Evolutionary conservation across 1,140 invertebrate species (phyloP).

Genomic region (Metaphire vulgaris): DNA sequence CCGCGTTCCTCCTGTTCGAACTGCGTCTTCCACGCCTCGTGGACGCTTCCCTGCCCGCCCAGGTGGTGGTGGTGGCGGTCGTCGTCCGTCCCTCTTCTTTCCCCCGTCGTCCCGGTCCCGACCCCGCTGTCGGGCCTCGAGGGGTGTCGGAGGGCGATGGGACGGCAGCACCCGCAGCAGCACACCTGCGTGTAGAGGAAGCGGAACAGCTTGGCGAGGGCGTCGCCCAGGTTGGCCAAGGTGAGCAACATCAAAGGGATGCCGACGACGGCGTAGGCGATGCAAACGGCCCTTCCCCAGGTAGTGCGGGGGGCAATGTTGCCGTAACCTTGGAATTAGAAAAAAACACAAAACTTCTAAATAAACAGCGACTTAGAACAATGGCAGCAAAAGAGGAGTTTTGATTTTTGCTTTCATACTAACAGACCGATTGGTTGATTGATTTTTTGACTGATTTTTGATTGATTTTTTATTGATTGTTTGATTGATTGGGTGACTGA

Average conservation of each 20-base stretch:
- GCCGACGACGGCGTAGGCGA: conserved; percentile 91
- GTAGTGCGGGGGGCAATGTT: conserved; percentile 83
- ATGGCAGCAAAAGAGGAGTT: too few relatives aligned
- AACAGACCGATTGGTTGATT: too few relatives aligned
- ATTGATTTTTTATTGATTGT: too few relatives aligned
- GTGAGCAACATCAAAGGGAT: conserved; percentile 87
- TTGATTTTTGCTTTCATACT: too few relatives aligned
- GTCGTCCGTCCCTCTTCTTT: too few relatives aligned
- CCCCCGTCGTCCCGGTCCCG: too few relatives aligned
- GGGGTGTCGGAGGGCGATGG: conserved; percentile 21
- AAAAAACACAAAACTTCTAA: too few relatives aligned
- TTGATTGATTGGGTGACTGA: too few relatives aligned
- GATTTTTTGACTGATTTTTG: too few relatives aligned
- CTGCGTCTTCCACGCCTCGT: neutral
- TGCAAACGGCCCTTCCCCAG: conserved; percentile 84
- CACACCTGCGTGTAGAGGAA: conserved; percentile 15
- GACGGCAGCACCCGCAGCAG: neutral
- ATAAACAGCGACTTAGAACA: too few relatives aligned
- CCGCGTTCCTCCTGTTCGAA: too few relatives aligned
- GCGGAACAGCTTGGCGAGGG: conserved; percentile 83
- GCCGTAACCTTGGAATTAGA: conserved; percentile 67
- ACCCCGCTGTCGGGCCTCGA: neutral
- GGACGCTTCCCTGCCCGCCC: neutral
- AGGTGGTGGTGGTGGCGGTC: too few relatives aligned
- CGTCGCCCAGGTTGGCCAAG: conserved; percentile 89